Evolutionary conservation across 2,797 vertebrate genomes (phyloP), one percentile per base, ranked within the genome.

Genomic region (Eremophila alpestris): DNA sequence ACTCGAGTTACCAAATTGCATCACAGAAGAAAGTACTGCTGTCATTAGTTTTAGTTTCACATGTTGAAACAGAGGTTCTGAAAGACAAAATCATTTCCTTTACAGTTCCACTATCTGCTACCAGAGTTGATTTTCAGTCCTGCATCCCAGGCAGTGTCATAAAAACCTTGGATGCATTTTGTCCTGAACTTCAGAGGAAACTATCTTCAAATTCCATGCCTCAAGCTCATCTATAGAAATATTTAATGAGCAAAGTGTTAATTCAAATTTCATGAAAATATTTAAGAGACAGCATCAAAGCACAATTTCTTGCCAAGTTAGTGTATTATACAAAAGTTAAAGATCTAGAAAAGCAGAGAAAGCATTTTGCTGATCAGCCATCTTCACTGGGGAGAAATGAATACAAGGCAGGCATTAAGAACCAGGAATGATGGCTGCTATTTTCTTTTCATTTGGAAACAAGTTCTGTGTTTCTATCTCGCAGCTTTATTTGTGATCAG

Each of bases 101-200:
- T 63, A 16, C 30, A 22, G 17, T 70, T 54, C 10, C 18, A 32
- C 34, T 34, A 6, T 34, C 21, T 78, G 26, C 36, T 70, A 46
- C 59, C 24, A 48, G 19, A 19, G 19, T 21, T 73, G 70, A 58
- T 78, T 36, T 77, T 71, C 69, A 38, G 46, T 63, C 58, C 69
- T 67, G 16, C 60, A 26, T 77, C 41, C n/a, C 51, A 69, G 18
- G 16, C 16, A 49, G 10, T 34, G 51, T 16, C 43, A 32, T 81
- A 64, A 85, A 85, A 75, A 56, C 16, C 49, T 75, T 87, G 82
- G 36, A 55, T 51, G 46, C 13, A 45, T 8, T 7, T 16, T 73
- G 46, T 75, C 45, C 45, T 79, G 41, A 86, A 74, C 76, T 91
- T 91, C 68, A 91, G 85, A 90, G 74, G 55, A 89, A 86, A 60